Evolutionary conservation across 2,888 invertebrate genomes (phyloP).

Genomic region (Lissocephala sabroskyi): DNA sequence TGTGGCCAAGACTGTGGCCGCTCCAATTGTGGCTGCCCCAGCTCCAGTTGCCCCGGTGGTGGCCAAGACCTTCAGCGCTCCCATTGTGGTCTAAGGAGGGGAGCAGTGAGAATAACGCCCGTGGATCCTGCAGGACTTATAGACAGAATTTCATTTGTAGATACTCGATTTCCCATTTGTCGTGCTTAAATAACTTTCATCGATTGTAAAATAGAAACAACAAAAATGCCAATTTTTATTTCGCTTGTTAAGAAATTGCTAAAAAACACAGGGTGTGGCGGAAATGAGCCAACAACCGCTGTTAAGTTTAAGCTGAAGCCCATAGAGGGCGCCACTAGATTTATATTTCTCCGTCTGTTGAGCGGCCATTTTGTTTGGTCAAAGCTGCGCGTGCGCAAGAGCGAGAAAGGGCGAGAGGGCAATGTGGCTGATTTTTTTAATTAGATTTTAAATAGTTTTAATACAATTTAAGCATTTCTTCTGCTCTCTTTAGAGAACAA

Average conservation of each 20-base stretch:
- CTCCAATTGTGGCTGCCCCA: conserved; percentile 40
- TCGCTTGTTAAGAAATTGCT: background rate
- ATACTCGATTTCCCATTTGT: conserved; percentile 67
- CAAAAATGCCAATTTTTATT: conserved; percentile 7
- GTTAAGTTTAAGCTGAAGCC: no score
- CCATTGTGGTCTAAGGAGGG: conserved; percentile 46
- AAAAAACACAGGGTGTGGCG: no score
- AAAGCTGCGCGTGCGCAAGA: no score
- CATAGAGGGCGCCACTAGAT: no score
- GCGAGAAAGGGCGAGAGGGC: background rate
- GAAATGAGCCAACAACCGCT: no score
- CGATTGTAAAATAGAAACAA: conserved; percentile 41
- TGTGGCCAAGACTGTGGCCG: conserved; percentile 30
- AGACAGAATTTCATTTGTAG: conserved; percentile 72
- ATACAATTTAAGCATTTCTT: background rate
- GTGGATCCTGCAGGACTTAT: conserved; percentile 68
- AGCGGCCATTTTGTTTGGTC: no score
- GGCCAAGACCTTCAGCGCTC: conserved; percentile 21
- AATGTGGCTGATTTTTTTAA: background rate
- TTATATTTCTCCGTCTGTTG: no score
- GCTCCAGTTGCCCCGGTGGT: conserved; percentile 40
- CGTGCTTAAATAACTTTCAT: conserved; percentile 67
- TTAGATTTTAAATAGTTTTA: background rate
- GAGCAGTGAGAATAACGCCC: conserved; percentile 33
- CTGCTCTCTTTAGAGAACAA: conserved; percentile 62